phyloP scores from a whole-genome alignment of 2,888 invertebrate species.

The Caenorhabditis sp. region DNA sequence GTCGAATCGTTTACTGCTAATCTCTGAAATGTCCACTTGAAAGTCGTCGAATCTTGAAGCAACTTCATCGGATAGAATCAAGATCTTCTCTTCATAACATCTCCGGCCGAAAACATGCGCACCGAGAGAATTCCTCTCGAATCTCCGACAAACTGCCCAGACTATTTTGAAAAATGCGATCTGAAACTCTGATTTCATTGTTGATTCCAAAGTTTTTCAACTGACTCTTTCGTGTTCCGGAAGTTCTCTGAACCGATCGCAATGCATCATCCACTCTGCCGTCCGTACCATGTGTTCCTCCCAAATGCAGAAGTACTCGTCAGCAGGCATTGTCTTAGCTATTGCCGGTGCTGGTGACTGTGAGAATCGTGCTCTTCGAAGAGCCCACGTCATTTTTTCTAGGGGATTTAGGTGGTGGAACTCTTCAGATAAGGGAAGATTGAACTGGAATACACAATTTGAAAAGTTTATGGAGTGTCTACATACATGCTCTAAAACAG shows the following conservation, averaged over 20 bases:
- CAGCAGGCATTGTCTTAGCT: conserved; percentile 1
- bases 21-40: conserved; percentile 17
- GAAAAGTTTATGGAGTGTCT: neutral
- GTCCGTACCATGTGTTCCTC: conserved; percentile 32
- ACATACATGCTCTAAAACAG: neutral
- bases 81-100: conserved; percentile 44
- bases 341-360: conserved; percentile 19
- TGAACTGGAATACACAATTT: conserved; percentile 14
- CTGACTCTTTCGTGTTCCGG: conserved; percentile 34
- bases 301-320: conserved; percentile 33
- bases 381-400: conserved; percentile 13
- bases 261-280: conserved; percentile 51
- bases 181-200: too few species aligned
- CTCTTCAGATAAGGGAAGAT: conserved; percentile 6
- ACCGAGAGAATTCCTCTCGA: conserved; percentile 36
- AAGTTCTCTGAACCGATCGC: conserved; percentile 22
- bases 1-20: conserved; percentile 12
- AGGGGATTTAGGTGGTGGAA: conserved; percentile 24
- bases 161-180: conserved; percentile 54
- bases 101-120: conserved; percentile 32
- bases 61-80: conserved; percentile 30
- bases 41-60: conserved; percentile 12
- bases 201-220: too few species aligned
- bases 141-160: conserved; percentile 54
- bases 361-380: conserved; percentile 4